Evolutionary conservation across 53 echinoderm and acorn worm species (phyloP).

Genomic region (Holothuria leucospilota): DNA sequence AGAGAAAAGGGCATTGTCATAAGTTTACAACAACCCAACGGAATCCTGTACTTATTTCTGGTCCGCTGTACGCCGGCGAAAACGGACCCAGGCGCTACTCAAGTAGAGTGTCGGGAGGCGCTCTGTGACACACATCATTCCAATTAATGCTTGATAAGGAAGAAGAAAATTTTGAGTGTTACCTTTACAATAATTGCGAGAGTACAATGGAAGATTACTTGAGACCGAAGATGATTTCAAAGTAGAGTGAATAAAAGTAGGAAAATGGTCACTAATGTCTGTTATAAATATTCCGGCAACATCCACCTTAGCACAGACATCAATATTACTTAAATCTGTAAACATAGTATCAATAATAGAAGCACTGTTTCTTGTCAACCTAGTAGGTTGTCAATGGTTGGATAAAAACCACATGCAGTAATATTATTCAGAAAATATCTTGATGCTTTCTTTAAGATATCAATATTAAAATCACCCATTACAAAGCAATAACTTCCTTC

Average conservation of each 20-base stretch:
- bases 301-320: background rate
- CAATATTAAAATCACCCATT: background rate
- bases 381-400: background rate
- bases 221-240: background rate
- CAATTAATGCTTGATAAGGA: slow-evolving; percentile 1
- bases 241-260: background rate
- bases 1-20: too few relatives aligned
- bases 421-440: too few relatives aligned
- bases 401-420: slow-evolving; percentile 2
- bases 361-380: background rate
- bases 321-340: background rate
- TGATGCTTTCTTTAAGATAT: background rate
- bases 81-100: too few relatives aligned
- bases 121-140: too few relatives aligned
- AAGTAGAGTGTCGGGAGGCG: too few relatives aligned
- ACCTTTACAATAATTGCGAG: background rate
- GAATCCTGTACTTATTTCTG: too few relatives aligned
- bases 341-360: background rate
- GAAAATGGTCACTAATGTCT: background rate
- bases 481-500: background rate
- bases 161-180: background rate
- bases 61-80: too few relatives aligned
- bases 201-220: background rate
- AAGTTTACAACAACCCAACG: too few relatives aligned
- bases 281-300: background rate